These are phyloP conservation scores for Agrotis puta DNA, from an alignment of 2,888 invertebrate species.

Conservation along the genomic window DNA sequence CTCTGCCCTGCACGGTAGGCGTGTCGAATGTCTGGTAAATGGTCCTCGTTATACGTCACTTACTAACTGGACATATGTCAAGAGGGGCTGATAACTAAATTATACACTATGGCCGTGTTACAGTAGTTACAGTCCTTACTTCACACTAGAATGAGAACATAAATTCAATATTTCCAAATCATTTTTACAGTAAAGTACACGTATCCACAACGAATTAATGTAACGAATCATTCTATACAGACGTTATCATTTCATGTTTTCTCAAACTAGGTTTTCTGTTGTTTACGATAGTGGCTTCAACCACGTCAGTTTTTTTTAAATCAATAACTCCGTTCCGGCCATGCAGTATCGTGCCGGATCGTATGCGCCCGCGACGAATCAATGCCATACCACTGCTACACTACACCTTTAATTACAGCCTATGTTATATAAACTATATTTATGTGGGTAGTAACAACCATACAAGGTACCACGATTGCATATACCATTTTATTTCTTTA, in stretches of 20 bases:
- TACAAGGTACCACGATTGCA: neutral
- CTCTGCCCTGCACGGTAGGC: conserved; percentile 11
- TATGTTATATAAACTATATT: conserved; percentile 27
- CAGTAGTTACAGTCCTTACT: neutral
- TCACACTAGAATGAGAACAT: neutral
- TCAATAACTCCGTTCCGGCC: conserved; percentile 39
- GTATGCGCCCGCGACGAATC: conserved; percentile 40
- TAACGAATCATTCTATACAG: neutral
- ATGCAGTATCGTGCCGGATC: conserved; percentile 37
- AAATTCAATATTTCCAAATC: conserved; percentile 7
- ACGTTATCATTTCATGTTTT: neutral
- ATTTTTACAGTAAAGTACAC: conserved; percentile 8
- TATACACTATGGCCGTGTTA: neutral
- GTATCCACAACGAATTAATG: conserved; percentile 21
- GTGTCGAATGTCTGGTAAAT: conserved; percentile 20
- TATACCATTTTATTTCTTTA: neutral
- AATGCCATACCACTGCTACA: conserved; percentile 35
- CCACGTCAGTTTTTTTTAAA: conserved; percentile 50
- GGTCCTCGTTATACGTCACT: neutral
- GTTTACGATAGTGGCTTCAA: conserved; percentile 1
- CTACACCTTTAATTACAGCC: conserved; percentile 46
- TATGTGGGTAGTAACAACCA: conserved; percentile 5
- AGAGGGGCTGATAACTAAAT: neutral
- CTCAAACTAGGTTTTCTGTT: conserved; percentile 3
- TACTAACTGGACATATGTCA: neutral